Percentiles rank a stretch among this genome's conserved stretches.
Conservation (phyloP, 2,797 vertebrate species). For the Luscinia megarhynchos region DNA sequence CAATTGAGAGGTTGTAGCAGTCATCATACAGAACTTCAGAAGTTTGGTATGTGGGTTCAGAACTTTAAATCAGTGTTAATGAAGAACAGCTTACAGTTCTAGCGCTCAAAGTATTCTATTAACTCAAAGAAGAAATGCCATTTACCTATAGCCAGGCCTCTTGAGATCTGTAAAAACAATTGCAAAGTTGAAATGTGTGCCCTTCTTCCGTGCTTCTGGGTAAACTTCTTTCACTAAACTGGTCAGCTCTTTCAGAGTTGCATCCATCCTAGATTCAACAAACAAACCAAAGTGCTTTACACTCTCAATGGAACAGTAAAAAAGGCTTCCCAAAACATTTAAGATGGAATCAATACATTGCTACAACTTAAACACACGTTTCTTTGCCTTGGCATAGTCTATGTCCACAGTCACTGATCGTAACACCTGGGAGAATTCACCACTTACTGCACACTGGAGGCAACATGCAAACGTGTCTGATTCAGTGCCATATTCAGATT, state of each 20-base stretch:
- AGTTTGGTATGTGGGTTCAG: neutral
- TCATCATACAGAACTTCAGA: neutral
- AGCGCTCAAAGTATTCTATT: neutral
- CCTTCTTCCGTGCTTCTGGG: constrained; percentile 96
- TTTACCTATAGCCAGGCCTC: constrained; percentile 91
- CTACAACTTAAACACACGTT: neutral
- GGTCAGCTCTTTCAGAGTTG: constrained; percentile 95
- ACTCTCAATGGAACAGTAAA: neutral
- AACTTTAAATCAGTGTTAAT: neutral
- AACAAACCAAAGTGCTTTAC: neutral
- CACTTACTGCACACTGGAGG: too few species aligned
- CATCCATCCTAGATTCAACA: constrained; percentile 90
- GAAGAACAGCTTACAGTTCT: neutral
- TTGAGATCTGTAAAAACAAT: constrained; percentile 95
- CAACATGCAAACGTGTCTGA: neutral
- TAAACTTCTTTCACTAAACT: constrained; percentile 98
- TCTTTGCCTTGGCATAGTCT: neutral
- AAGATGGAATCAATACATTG: neutral
- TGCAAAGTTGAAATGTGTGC: constrained; percentile 96
- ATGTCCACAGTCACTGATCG: rapidly evolving
- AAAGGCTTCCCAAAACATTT: neutral
- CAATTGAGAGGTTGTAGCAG: rapidly evolving
- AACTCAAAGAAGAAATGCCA: neutral
- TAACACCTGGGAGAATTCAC: neutral
- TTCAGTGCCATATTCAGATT: rapidly evolving